A percentile compares a stretch with the other conserved stretches of the same genome.
Evolutionary conservation across 2,113 vertebrate genomes (phyloP).

Genomic region (Typhlomys cinereus): DNA sequence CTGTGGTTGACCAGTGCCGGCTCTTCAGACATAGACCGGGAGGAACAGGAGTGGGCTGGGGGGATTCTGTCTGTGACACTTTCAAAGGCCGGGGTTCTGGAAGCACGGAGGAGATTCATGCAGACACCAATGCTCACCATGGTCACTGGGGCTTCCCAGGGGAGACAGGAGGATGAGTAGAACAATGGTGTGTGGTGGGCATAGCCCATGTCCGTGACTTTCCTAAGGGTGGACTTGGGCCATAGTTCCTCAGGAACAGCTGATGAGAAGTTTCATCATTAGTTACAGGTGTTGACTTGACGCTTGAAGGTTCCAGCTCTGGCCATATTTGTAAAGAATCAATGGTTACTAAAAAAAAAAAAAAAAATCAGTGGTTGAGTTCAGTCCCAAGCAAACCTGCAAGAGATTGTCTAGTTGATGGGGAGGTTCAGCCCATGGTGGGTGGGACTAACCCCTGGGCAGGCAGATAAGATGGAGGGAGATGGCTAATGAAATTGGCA

Average conservation of each 20-base stretch:
- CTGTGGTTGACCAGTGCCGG: fast-evolving
- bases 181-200: not conserved
- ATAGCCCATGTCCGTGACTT: too few species aligned
- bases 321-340: too few species aligned
- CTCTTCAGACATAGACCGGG: not conserved
- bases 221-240: not conserved
- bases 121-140: not conserved
- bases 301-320: too few species aligned
- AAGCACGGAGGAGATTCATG: not conserved
- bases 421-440: too few species aligned
- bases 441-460: too few species aligned
- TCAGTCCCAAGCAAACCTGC: too few species aligned
- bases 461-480: too few species aligned
- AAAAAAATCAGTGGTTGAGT: too few species aligned
- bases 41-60: not conserved
- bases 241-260: not conserved
- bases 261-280: fast-evolving
- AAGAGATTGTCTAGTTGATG: too few species aligned
- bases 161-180: not conserved
- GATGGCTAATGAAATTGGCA: too few species aligned
- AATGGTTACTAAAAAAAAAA: too few species aligned
- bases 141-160: not conserved
- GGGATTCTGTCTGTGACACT: not conserved
- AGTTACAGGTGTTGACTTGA: too few species aligned
- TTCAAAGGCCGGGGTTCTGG: not conserved